Evolutionary conservation across 2,113 vertebrate species (phyloP).

Genomic region (Mormyrus iriodes): DNA sequence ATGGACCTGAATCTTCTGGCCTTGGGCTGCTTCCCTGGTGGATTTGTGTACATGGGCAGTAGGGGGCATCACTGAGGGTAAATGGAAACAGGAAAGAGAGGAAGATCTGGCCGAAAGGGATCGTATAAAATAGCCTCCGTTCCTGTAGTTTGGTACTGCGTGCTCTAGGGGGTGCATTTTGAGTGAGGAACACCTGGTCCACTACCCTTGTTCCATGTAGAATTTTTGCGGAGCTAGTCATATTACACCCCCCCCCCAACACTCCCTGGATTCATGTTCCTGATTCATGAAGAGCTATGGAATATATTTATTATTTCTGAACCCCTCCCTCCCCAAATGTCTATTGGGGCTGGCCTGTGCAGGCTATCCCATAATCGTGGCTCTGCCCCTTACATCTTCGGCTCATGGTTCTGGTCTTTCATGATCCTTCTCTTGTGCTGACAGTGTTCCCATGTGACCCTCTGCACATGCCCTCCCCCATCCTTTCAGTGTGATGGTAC

Average conservation of each 20-base stretch:
- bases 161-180: constrained; percentile 35
- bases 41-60: neutral
- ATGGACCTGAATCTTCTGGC: neutral
- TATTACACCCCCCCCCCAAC: neutral
- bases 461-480: neutral
- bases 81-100: neutral
- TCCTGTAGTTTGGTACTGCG: constrained; percentile 32
- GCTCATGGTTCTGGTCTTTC: neutral
- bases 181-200: constrained; percentile 32
- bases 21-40: constrained; percentile 19
- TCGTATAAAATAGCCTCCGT: constrained; percentile 39
- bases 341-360: neutral
- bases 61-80: neutral
- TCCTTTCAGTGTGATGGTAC: neutral
- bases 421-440: neutral
- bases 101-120: constrained; percentile 15
- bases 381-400: neutral
- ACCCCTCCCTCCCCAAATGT: neutral
- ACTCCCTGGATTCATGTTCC: constrained; percentile 18
- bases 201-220: constrained; percentile 35
- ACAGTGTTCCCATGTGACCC: neutral
- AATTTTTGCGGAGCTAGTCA: constrained; percentile 30
- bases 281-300: neutral
- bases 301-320: neutral
- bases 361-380: neutral